Evolutionary conservation across 2,888 invertebrate species (phyloP).

Genomic region (Odontomyia ornata): DNA sequence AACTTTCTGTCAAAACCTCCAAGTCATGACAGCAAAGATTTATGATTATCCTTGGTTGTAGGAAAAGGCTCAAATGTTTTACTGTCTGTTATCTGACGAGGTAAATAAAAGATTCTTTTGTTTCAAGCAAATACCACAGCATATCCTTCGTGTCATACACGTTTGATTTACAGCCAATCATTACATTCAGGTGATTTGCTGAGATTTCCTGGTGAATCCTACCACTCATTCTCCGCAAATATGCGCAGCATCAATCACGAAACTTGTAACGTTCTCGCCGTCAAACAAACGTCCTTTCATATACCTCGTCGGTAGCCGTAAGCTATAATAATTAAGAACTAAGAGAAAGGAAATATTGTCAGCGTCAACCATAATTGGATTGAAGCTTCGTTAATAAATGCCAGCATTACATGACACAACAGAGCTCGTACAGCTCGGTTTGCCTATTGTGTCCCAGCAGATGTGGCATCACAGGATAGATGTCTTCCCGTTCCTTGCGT

Average conservation of each 20-base stretch:
- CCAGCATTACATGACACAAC: conserved; percentile 15
- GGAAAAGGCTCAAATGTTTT: background rate
- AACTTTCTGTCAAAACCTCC: no score
- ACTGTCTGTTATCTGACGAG: background rate
- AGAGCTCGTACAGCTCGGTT: background rate
- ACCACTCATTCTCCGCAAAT: background rate
- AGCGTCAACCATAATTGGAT: conserved; percentile 32
- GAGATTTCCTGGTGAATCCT: background rate
- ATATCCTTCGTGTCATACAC: background rate
- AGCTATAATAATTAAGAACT: conserved; percentile 35
- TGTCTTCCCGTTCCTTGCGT: no score
- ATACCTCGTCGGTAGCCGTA: background rate
- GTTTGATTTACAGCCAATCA: background rate
- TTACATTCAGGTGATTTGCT: background rate
- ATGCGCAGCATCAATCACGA: background rate
- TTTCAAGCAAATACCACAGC: background rate
- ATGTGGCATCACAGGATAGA: background rate
- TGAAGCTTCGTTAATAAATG: conserved; percentile 28
- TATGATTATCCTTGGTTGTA: no score
- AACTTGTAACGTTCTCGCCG: background rate
- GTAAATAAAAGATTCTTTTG: background rate
- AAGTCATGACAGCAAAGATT: no score
- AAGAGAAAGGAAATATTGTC: conserved; percentile 19
- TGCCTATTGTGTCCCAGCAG: background rate
- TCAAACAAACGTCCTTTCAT: background rate